These are phyloP conservation scores for Cantharis lateralis DNA, from an alignment of 2,888 invertebrate species.

Conservation along the genomic window DNA sequence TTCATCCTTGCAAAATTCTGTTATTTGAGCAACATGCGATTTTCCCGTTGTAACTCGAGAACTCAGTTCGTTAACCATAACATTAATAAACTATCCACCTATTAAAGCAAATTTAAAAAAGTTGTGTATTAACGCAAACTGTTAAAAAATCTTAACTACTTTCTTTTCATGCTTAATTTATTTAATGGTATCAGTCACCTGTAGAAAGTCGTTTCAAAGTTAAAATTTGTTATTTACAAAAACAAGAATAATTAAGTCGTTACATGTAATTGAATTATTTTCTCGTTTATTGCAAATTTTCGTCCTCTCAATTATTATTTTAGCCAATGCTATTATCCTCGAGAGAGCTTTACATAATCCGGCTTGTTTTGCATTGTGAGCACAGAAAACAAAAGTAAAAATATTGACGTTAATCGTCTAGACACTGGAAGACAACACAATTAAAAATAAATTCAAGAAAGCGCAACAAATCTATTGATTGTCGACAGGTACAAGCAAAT, in stretches of 20 bases:
- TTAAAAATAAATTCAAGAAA: conserved; percentile 17
- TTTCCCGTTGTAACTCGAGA: conserved; percentile 31
- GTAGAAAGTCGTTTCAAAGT: background rate
- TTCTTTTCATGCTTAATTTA: background rate
- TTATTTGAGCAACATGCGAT: conserved; percentile 14
- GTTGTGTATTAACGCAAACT: background rate
- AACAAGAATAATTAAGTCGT: background rate
- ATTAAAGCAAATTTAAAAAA: background rate
- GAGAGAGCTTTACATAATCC: background rate
- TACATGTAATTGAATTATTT: background rate
- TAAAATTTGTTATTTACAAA: background rate
- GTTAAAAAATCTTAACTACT: background rate
- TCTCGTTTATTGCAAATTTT: background rate
- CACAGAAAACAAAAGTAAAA: background rate
- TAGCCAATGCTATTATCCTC: background rate
- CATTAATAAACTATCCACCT: background rate
- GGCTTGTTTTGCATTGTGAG: background rate
- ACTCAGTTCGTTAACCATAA: background rate
- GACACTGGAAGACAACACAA: conserved; percentile 9
- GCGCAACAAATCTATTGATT: conserved; percentile 12
- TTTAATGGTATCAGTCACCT: background rate
- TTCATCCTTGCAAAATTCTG: conserved; percentile 20
- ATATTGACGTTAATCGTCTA: background rate
- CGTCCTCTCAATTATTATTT: background rate
- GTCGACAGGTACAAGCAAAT: conserved; percentile 9